These are phyloP conservation scores for Anseranas semipalmata DNA, from an alignment of 2,113 vertebrate genomes.

Conservation along the genomic window DNA sequence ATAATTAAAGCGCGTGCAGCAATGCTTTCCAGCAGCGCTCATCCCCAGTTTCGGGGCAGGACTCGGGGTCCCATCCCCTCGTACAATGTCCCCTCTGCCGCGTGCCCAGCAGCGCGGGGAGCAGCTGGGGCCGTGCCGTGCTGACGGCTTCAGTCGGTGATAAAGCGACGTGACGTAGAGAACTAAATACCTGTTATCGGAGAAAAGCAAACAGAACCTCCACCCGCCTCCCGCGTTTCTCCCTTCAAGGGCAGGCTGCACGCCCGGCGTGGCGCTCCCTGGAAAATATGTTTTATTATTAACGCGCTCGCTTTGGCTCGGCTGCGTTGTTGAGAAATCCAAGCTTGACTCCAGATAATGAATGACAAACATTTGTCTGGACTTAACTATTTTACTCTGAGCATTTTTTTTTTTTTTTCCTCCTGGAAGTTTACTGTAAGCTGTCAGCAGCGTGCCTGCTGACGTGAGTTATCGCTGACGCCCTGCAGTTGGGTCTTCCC, in stretches of 20 bases:
- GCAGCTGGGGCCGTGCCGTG: slow-evolving; percentile 11
- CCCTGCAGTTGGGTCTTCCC: background rate
- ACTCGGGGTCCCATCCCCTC: background rate
- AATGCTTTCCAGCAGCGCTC: background rate
- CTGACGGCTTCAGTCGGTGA: background rate
- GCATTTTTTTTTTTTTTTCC: background rate
- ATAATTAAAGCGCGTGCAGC: background rate
- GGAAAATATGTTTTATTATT: background rate
- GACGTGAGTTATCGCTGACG: background rate
- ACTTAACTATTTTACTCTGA: slow-evolving; percentile 24
- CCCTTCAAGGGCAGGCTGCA: slow-evolving; percentile 37
- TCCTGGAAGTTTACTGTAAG: slow-evolving; percentile 33
- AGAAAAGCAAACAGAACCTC: slow-evolving; percentile 17
- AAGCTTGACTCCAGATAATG: slow-evolving; percentile 14
- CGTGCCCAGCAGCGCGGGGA: background rate
- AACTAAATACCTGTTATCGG: slow-evolving; percentile 34
- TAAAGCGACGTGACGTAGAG: background rate
- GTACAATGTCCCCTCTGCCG: fast-evolving
- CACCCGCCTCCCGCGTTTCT: slow-evolving; percentile 38
- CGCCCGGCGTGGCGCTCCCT: fast-evolving
- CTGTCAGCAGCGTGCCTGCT: background rate
- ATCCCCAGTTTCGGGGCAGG: fast-evolving
- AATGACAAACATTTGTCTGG: slow-evolving; percentile 20
- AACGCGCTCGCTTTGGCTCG: slow-evolving; percentile 21
- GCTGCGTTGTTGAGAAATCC: slow-evolving; percentile 20